These are phyloP conservation scores for Empis stercorea DNA, from an alignment of 2,888 invertebrate genomes.

Conservation along the genomic window DNA sequence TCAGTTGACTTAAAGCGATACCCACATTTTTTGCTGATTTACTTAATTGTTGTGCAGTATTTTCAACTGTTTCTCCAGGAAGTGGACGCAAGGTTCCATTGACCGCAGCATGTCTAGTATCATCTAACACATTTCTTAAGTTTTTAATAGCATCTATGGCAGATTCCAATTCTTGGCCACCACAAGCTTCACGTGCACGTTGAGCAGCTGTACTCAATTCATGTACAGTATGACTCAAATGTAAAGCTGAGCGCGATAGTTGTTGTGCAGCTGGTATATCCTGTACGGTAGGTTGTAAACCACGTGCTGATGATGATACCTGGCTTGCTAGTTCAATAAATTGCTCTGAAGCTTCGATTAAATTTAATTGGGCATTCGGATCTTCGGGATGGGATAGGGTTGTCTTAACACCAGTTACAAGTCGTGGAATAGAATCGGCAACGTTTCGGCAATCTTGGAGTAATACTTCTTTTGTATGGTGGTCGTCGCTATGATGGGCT, in stretches of 20 bases:
- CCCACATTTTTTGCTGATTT: conserved; percentile 59
- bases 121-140: conserved; percentile 69
- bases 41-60: conserved; percentile 39
- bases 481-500: conserved; percentile 47
- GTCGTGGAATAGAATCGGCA: conserved; percentile 63
- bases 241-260: conserved; percentile 38
- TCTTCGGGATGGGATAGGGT: conserved; percentile 56
- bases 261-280: conserved; percentile 67
- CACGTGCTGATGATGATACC: conserved; percentile 63
- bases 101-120: conserved; percentile 62
- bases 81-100: conserved; percentile 61
- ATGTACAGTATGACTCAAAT: conserved; percentile 33
- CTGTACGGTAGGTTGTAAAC: conserved; percentile 68
- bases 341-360: conserved; percentile 73
- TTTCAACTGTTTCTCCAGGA: conserved; percentile 65
- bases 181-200: conserved; percentile 62
- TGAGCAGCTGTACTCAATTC: conserved; percentile 45
- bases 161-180: conserved; percentile 72
- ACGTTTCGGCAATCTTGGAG: conserved; percentile 59
- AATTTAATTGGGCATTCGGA: conserved; percentile 61
- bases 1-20: conserved; percentile 69
- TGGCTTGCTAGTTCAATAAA: conserved; percentile 64
- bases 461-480: conserved; percentile 52
- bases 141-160: conserved; percentile 71
- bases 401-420: conserved; percentile 66